Evolutionary conservation across 2,797 vertebrate genomes (phyloP).

Genomic region (Xenops minutus): DNA sequence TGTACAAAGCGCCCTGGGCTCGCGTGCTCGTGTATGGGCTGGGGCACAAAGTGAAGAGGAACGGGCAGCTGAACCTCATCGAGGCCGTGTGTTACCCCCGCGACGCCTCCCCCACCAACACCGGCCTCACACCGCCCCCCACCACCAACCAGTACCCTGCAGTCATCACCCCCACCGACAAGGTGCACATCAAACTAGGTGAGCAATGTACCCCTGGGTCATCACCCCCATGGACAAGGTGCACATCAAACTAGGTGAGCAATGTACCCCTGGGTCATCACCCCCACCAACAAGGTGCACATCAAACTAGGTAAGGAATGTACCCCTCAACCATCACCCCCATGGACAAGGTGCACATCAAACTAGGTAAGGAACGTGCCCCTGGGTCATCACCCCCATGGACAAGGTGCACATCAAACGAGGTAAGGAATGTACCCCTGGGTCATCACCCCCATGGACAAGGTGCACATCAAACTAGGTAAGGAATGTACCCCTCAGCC

Average conservation of each 20-base stretch:
- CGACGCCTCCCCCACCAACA: slow-evolving; percentile 97
- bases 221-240: too few relatives aligned
- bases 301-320: not conserved
- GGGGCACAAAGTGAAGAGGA: slow-evolving; percentile 94
- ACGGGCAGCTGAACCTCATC: slow-evolving; percentile 94
- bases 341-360: too few relatives aligned
- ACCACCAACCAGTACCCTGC: slow-evolving; percentile 96
- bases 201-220: not conserved
- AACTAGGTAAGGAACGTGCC: not conserved
- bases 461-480: too few relatives aligned
- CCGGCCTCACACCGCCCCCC: slow-evolving; percentile 93
- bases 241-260: too few relatives aligned
- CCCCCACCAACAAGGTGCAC: too few relatives aligned
- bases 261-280: not conserved
- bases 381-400: not conserved
- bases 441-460: too few relatives aligned
- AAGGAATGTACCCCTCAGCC: not conserved
- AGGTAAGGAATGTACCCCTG: not conserved
- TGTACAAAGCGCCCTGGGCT: slow-evolving; percentile 98
- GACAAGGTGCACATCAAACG: too few relatives aligned
- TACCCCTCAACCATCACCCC: too few relatives aligned
- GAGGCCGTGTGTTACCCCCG: slow-evolving; percentile 94
- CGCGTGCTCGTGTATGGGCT: slow-evolving; percentile 94
- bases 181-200: slow-evolving; percentile 94
- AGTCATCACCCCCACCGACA: slow-evolving; percentile 95